These are phyloP conservation scores for Diprion similis DNA, from an alignment of 1,140 invertebrate species.

Conservation along the genomic window DNA sequence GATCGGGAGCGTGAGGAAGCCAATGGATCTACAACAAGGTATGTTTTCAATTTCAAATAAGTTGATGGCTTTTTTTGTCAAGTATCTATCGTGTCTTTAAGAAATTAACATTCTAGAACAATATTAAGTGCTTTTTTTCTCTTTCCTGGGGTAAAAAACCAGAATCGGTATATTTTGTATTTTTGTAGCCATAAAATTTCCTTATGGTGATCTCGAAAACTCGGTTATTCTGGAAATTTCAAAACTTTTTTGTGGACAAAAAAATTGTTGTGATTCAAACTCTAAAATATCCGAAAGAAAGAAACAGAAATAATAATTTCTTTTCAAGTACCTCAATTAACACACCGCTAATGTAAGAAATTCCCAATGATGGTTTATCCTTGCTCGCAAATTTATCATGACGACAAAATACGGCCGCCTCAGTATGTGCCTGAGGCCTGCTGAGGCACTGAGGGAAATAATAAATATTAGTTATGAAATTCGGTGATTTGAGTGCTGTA, in stretches of 20 bases:
- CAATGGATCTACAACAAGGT: conserved; percentile 78
- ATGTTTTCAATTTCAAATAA: conserved; percentile 34
- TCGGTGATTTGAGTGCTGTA: neutral
- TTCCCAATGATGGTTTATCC: conserved; percentile 53
- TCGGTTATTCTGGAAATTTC: too few species aligned
- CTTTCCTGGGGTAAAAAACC: too few species aligned
- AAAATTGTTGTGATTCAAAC: too few species aligned
- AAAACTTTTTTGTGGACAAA: too few species aligned
- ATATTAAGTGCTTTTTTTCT: conserved; percentile 11
- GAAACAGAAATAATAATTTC: too few species aligned
- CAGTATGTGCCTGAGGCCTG: conserved; percentile 42
- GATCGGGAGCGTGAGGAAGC: conserved; percentile 85
- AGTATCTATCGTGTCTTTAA: conserved; percentile 26
- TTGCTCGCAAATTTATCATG: conserved; percentile 50
- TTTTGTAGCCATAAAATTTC: too few species aligned
- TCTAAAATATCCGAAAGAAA: too few species aligned
- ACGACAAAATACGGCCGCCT: conserved; percentile 47
- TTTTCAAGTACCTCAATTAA: too few species aligned
- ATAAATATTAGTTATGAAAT: neutral
- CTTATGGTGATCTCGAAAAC: too few species aligned
- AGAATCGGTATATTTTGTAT: too few species aligned
- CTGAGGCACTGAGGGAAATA: conserved; percentile 50
- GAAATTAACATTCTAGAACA: conserved; percentile 12
- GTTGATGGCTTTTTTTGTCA: conserved; percentile 18
- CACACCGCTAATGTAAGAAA: neutral